These are phyloP conservation scores for Malurus cyaneus DNA, from an alignment of 2,113 vertebrate genomes.

Conservation along the genomic window DNA sequence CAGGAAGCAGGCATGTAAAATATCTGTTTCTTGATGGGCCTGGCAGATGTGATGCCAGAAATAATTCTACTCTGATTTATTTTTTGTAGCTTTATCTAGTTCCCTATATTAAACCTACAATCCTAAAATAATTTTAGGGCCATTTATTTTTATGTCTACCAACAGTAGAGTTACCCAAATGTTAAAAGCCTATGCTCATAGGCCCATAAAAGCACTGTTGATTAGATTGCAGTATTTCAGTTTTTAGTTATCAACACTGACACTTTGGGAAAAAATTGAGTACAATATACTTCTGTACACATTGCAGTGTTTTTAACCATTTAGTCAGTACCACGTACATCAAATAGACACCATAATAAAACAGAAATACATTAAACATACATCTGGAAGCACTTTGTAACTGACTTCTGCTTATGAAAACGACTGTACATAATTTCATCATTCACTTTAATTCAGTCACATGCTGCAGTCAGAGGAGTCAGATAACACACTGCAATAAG, in stretches of 20 bases:
- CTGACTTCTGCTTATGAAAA: slow-evolving; percentile 69
- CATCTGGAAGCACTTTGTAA: slow-evolving; percentile 64
- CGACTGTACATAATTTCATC: slow-evolving; percentile 62
- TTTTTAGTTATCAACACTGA: slow-evolving; percentile 67
- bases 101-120: slow-evolving; percentile 64
- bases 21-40: slow-evolving; percentile 46
- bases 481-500: slow-evolving; percentile 32
- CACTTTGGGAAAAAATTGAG: slow-evolving; percentile 60
- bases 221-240: slow-evolving; percentile 67
- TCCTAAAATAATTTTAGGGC: slow-evolving; percentile 68
- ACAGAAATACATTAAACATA: slow-evolving; percentile 67
- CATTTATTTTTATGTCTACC: slow-evolving; percentile 72
- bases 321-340: slow-evolving; percentile 58
- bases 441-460: slow-evolving; percentile 66
- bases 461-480: slow-evolving; percentile 30
- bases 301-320: slow-evolving; percentile 61
- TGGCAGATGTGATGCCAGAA: slow-evolving; percentile 55
- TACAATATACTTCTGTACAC: slow-evolving; percentile 58
- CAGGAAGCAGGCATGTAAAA: slow-evolving; percentile 52
- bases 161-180: slow-evolving; percentile 65
- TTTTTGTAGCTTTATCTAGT: slow-evolving; percentile 58
- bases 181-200: slow-evolving; percentile 63
- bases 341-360: slow-evolving; percentile 66
- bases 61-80: slow-evolving; percentile 58
- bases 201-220: slow-evolving; percentile 62